Base-by-base conservation (phyloP, 2,797 vertebrate genomes). In the Podargus strigoides region DNA sequence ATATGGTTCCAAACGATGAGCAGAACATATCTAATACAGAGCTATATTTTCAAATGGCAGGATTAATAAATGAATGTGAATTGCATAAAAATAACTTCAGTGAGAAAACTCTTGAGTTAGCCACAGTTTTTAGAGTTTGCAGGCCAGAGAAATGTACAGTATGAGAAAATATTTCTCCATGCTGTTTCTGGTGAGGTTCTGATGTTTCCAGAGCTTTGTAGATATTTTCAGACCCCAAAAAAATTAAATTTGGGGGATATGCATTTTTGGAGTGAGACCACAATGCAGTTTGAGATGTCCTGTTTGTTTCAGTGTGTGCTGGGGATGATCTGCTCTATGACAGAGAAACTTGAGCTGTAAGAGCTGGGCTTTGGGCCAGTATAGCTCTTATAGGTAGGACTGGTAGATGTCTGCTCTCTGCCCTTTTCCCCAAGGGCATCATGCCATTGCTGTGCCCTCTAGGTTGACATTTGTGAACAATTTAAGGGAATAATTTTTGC, bases 41-140 rank as follows among this genome's bases (percentile, higher is more conserved):
- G 37, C 50, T 53, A 4, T 96, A 42, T 91, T 97, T 97, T 96
- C 60, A 92, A 56, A 90, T 68, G 78, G 50, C 55, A 93, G 79
- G 28, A 92, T 96, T 93, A 89, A 49, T 49, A 75, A 77, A 60
- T 86, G 6, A 94, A 44, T 93, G 41, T 76, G 87, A 95, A 95
- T 85, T 93, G 44, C 36, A 63, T 90, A 79, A 89, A 92, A 95
- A 93, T 39, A 83, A 16, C 15, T 80, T 77, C 27, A 53, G 27
- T 70, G 49, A 55, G n/a, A 85, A 59, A 85, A 59, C 30, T 69
- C 27, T 21, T 27, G 8, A 41, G 12, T 83, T 80, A 53, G 23
- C 30, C 37, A 64, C 28, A 12, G 0, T 17, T 85, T 84, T 76
- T 87, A 2, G 7, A 76, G 89, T 66, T 82, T 69, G 14, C 27